phyloP scores from a whole-genome alignment of 2,888 invertebrate species.

The Neoaliturus tenellus region DNA sequence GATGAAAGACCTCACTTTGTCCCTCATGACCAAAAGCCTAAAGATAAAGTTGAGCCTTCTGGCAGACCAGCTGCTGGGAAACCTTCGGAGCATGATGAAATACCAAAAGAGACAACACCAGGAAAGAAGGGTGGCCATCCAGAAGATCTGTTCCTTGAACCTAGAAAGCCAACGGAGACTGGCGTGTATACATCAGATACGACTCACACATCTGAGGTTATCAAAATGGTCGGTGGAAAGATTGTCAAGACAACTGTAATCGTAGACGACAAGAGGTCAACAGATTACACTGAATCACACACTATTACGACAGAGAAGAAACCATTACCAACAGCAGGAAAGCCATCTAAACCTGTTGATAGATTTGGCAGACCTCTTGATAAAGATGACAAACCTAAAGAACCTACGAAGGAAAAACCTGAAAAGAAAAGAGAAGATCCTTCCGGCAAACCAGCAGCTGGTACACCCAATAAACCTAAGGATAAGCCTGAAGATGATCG shows the following conservation, averaged over 20 bases:
- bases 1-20: not conserved
- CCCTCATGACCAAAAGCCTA: not conserved
- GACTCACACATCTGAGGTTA: constrained; percentile 15
- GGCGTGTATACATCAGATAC: not conserved
- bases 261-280: constrained; percentile 25
- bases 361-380: constrained; percentile 9
- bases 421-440: constrained; percentile 37
- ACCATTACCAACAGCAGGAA: constrained; percentile 51
- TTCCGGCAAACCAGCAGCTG: constrained; percentile 38
- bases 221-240: constrained; percentile 57
- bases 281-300: constrained; percentile 13
- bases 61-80: not conserved
- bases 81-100: not conserved
- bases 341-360: constrained; percentile 47
- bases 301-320: constrained; percentile 17
- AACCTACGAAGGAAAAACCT: constrained; percentile 27
- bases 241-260: constrained; percentile 30
- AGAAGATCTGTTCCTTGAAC: not conserved
- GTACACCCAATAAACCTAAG: constrained; percentile 29
- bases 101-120: too few relatives aligned
- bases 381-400: not conserved
- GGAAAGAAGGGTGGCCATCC: too few relatives aligned
- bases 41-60: not conserved
- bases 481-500: constrained; percentile 3
- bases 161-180: not conserved